Percentiles rank a stretch among this genome's conserved stretches.
Conservation (phyloP, 2,113 vertebrate genomes). For the Macquaria ambigua region DNA sequence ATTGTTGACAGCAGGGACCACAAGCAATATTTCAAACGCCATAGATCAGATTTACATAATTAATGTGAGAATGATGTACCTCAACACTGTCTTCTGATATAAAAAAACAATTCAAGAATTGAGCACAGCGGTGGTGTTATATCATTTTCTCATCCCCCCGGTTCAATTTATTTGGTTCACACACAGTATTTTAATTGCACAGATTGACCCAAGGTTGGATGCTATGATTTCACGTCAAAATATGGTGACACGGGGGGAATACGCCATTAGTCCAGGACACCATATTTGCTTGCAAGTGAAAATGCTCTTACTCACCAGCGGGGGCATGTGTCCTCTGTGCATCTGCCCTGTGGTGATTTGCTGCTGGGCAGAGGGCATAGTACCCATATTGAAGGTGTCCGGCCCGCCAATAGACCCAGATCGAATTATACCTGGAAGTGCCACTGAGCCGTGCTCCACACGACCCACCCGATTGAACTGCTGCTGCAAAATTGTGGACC, state of each 20-base stretch:
- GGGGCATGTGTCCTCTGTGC: slow-evolving; percentile 98
- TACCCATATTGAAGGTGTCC: slow-evolving; percentile 94
- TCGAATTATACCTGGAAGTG: slow-evolving; percentile 95
- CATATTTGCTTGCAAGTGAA: neutral
- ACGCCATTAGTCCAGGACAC: neutral
- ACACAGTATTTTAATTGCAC: neutral
- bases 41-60: neutral
- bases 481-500: slow-evolving; percentile 97
- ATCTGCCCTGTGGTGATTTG: slow-evolving; percentile 97
- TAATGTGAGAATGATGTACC: neutral
- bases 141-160: neutral
- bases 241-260: neutral
- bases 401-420: slow-evolving; percentile 95
- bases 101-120: neutral
- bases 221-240: neutral
- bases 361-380: slow-evolving; percentile 96
- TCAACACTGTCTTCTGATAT: neutral
- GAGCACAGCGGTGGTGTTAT: neutral
- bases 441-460: slow-evolving; percentile 95
- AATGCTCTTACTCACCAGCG: slow-evolving; percentile 89
- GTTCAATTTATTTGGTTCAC: neutral
- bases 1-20: slow-evolving; percentile 8
- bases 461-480: slow-evolving; percentile 96
- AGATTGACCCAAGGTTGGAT: neutral
- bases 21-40: slow-evolving; percentile 1